These are phyloP conservation scores for Cenopis cana DNA, from an alignment of 2,888 invertebrate genomes.

Conservation along the genomic window DNA sequence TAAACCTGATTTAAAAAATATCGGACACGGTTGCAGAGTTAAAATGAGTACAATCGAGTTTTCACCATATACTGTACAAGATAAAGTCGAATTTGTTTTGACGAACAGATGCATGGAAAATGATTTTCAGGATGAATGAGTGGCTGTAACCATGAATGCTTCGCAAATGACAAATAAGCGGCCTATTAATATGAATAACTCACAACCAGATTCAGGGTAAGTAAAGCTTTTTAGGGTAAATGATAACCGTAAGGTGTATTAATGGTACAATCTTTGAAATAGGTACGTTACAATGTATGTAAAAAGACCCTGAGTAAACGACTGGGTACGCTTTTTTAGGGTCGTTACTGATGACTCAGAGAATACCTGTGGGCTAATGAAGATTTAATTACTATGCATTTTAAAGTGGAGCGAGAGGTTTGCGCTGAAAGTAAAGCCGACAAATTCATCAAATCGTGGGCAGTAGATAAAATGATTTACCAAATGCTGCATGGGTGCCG, in stretches of 20 bases:
- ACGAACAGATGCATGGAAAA: neutral
- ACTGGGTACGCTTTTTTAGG: no score
- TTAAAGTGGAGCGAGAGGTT: no score
- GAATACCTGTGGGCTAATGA: no score
- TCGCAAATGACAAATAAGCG: constrained; percentile 26
- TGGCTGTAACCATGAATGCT: constrained; percentile 16
- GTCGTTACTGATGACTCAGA: no score
- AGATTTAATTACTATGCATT: no score
- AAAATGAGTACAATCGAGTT: neutral
- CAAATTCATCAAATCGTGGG: no score
- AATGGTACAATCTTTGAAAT: no score
- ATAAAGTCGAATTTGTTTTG: neutral
- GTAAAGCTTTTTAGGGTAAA: neutral
- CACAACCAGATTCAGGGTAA: neutral
- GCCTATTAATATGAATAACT: neutral
- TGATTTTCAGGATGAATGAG: constrained; percentile 20
- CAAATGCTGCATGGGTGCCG: no score
- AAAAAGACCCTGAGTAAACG: no score
- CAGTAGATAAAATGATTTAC: no score
- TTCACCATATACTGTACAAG: neutral
- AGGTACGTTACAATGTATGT: no score
- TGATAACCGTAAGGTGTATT: neutral
- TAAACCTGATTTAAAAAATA: neutral
- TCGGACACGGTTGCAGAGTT: neutral
- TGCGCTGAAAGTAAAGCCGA: no score